These are phyloP conservation scores for Antedon mediterranea DNA, from an alignment of 53 echinoderm and acorn worm genomes.

Conservation along the genomic window DNA sequence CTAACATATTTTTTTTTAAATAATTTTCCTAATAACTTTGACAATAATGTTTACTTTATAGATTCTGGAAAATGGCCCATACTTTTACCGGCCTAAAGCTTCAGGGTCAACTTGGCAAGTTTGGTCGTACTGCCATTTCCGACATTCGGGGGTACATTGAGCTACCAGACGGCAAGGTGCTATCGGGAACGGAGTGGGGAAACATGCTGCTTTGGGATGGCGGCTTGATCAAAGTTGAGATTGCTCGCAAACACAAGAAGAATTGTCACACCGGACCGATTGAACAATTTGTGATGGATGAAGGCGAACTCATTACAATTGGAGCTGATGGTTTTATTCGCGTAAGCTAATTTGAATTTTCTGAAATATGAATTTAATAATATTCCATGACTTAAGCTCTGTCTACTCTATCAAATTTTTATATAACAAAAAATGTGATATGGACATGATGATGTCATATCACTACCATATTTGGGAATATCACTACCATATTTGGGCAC, in stretches of 20 bases:
- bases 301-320: constrained; percentile 78
- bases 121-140: constrained; percentile 93
- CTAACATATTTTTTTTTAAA: too few species aligned
- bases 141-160: constrained; percentile 95
- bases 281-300: constrained; percentile 98
- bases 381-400: too few species aligned
- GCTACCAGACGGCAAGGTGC: constrained; percentile 88
- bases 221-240: constrained; percentile 84
- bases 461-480: too few species aligned
- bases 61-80: constrained; percentile 98
- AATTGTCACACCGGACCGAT: constrained; percentile 69
- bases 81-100: constrained; percentile 96
- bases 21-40: neutral
- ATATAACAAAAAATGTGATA: too few species aligned
- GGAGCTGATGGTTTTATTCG: constrained; percentile 91
- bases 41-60: neutral
- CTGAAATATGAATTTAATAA: too few species aligned
- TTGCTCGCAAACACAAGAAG: constrained; percentile 75
- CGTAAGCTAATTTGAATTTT: too few species aligned
- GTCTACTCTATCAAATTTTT: too few species aligned
- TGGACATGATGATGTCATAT: too few species aligned
- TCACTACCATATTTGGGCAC: too few species aligned
- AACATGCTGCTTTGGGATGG: constrained; percentile 99
- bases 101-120: constrained; percentile 87
- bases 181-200: constrained; percentile 93